phyloP scores from a whole-genome alignment of 2,888 invertebrate genomes.

The Germaria angustata region DNA sequence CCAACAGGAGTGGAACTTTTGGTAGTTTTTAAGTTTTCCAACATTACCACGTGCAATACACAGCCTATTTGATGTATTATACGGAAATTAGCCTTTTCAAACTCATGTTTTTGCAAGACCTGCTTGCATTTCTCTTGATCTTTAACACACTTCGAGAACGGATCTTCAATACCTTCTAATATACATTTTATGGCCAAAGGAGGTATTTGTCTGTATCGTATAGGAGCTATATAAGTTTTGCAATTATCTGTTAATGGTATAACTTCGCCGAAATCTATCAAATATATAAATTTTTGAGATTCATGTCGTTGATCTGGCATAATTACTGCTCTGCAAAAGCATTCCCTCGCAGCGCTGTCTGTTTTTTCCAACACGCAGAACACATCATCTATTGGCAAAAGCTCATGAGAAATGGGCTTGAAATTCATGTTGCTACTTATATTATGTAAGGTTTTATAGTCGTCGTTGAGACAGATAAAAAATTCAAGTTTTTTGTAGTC shows the following conservation, averaged over 20 bases:
- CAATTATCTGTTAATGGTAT: slow-evolving; percentile 51
- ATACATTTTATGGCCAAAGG: slow-evolving; percentile 67
- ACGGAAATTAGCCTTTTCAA: slow-evolving; percentile 47
- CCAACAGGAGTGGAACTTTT: neutral
- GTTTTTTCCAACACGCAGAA: slow-evolving; percentile 61
- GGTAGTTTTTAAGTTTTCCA: neutral
- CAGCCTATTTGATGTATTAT: slow-evolving; percentile 30
- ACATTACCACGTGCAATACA: slow-evolving; percentile 57
- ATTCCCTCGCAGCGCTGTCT: neutral
- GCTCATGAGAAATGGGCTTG: slow-evolving; percentile 4
- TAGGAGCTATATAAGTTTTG: slow-evolving; percentile 47
- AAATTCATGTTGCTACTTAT: slow-evolving; percentile 55
- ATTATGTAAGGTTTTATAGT: slow-evolving; percentile 52
- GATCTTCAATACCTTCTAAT: slow-evolving; percentile 57
- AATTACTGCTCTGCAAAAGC: slow-evolving; percentile 60
- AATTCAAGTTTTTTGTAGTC: slow-evolving; percentile 58
- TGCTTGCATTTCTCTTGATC: slow-evolving; percentile 43
- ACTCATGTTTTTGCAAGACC: slow-evolving; percentile 48
- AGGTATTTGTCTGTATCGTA: slow-evolving; percentile 53
- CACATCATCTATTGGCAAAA: slow-evolving; percentile 36
- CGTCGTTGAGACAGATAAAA: slow-evolving; percentile 62
- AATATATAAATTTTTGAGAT: slow-evolving; percentile 19
- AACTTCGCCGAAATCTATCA: slow-evolving; percentile 67
- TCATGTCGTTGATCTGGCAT: neutral
- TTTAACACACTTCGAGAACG: neutral